phyloP scores from a whole-genome alignment of 2,113 vertebrate species.

The Malurus elegans region DNA sequence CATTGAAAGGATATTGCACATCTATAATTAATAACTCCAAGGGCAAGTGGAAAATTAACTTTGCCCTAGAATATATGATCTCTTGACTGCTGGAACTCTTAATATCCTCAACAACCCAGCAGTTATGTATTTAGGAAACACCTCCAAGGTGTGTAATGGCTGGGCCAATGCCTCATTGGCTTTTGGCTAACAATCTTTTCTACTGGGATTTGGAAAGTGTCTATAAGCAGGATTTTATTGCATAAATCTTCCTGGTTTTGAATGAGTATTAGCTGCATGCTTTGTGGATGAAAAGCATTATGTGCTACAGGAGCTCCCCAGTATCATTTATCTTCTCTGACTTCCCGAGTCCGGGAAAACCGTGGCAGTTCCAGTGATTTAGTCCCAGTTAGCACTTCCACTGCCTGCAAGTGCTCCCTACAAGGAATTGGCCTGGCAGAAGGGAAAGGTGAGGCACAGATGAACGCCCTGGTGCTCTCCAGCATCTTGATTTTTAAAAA shows the following conservation, averaged over 20 bases:
- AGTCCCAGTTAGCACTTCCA: neutral
- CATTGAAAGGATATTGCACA: neutral
- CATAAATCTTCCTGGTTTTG: slow-evolving; percentile 11
- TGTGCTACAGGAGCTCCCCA: neutral
- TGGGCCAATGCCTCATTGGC: slow-evolving; percentile 16
- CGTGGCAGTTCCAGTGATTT: neutral
- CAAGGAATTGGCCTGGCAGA: neutral
- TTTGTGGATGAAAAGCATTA: neutral
- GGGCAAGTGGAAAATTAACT: neutral
- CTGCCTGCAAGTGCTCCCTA: neutral
- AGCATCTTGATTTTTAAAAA: neutral
- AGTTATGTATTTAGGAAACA: neutral
- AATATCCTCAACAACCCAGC: neutral
- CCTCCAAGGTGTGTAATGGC: neutral
- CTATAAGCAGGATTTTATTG: slow-evolving; percentile 14
- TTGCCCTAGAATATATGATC: neutral
- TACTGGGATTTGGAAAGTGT: neutral
- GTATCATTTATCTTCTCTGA: slow-evolving; percentile 33
- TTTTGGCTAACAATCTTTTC: slow-evolving; percentile 5
- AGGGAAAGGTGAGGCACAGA: neutral
- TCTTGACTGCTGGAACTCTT: neutral
- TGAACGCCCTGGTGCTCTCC: neutral
- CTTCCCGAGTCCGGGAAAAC: neutral
- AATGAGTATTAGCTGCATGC: slow-evolving; percentile 11
- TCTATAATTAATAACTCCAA: neutral